phyloP scores from a whole-genome alignment of 2,797 vertebrate genomes.

The Lophius americanus region DNA sequence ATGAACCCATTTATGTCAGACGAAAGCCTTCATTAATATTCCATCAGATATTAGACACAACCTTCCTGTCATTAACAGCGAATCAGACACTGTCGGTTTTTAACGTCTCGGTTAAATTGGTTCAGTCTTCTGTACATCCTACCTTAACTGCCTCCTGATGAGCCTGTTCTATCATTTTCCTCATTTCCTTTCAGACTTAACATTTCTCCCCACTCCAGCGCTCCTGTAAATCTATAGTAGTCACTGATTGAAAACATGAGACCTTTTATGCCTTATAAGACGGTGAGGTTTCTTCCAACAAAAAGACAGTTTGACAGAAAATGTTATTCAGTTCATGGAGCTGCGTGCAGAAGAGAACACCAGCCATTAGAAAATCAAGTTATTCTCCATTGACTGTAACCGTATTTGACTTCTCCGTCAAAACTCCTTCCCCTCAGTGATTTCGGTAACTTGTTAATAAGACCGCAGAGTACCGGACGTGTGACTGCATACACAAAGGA shows the following conservation, averaged over 20 bases:
- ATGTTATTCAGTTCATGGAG: not conserved
- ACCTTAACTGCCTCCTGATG: constrained; percentile 57
- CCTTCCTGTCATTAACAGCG: constrained; percentile 53
- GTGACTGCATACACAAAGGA: too few species aligned
- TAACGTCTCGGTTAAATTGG: constrained; percentile 60
- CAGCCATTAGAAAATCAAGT: not conserved
- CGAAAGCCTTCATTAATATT: constrained; percentile 71
- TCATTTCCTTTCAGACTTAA: constrained; percentile 25
- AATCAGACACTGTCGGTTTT: constrained; percentile 55
- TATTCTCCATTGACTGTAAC: constrained; percentile 2
- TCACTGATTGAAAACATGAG: constrained; percentile 36
- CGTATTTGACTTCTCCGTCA: not conserved
- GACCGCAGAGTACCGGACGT: constrained; percentile 2
- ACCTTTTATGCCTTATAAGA: constrained; percentile 5
- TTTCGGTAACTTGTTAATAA: not conserved
- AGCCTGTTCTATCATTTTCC: constrained; percentile 25
- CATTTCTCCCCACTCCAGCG: constrained; percentile 15
- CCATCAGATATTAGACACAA: constrained; percentile 64
- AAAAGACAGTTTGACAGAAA: not conserved
- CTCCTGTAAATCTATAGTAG: not conserved
- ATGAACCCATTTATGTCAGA: constrained; percentile 65
- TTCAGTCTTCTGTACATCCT: constrained; percentile 55
- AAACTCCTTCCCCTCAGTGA: constrained; percentile 3
- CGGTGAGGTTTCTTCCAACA: constrained; percentile 22
- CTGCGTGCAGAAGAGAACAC: constrained; percentile 1